Evolutionary conservation across 1,140 invertebrate genomes (phyloP).

Genomic region (Zaprionus ghesquierei): DNA sequence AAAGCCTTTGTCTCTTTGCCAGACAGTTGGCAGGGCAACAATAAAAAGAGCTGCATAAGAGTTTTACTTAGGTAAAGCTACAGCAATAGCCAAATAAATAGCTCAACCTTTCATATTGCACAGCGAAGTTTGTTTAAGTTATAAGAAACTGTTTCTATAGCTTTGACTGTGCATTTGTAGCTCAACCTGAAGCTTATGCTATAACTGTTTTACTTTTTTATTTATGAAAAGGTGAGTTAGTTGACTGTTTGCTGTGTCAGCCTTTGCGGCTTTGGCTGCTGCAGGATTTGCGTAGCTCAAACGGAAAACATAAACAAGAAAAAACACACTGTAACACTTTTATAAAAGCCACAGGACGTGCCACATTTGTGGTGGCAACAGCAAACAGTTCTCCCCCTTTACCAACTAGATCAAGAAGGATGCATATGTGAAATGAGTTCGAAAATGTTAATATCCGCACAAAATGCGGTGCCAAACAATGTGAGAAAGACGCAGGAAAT

Average conservation of each 20-base stretch:
- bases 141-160: not conserved
- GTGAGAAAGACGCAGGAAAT: not conserved
- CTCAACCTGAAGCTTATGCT: not conserved
- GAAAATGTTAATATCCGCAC: not conserved
- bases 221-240: not conserved
- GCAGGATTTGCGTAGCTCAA: not conserved
- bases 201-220: not conserved
- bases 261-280: not conserved
- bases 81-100: too few species aligned
- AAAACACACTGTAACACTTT: not conserved
- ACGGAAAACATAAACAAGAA: not conserved
- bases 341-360: not conserved
- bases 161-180: not conserved
- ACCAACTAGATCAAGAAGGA: not conserved
- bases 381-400: not conserved
- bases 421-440: not conserved
- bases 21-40: too few species aligned
- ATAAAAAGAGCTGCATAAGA: too few species aligned
- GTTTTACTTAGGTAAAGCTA: too few species aligned
- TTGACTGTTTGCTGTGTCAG: not conserved
- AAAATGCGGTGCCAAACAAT: not conserved
- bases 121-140: not conserved
- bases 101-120: not conserved
- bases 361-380: not conserved
- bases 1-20: too few species aligned